A percentile compares a stretch with the other conserved stretches of the same genome.
Evolutionary conservation across 2,113 vertebrate species (phyloP).

Genomic region (Dinomys branickii): DNA sequence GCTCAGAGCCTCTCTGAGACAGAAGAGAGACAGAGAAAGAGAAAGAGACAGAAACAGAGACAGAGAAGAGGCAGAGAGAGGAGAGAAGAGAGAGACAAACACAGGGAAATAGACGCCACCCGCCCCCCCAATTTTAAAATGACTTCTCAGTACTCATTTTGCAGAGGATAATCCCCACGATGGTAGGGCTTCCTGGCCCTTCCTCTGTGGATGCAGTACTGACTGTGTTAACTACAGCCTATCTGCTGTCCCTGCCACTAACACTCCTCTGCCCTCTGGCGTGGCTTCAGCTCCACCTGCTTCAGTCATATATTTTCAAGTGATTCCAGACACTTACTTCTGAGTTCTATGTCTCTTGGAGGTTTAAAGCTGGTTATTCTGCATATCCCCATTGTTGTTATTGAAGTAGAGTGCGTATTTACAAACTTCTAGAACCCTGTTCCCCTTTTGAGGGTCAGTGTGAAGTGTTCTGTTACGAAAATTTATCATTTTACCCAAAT

Average conservation of each 20-base stretch:
- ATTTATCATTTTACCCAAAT: background rate
- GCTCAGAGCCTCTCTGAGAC: background rate
- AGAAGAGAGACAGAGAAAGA: background rate
- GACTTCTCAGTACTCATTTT: background rate
- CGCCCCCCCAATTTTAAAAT: background rate
- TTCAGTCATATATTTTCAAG: background rate
- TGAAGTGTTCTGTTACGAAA: background rate
- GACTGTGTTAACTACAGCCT: background rate
- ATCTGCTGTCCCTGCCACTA: background rate
- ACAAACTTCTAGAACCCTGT: background rate
- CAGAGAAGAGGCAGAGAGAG: background rate
- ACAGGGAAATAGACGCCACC: background rate
- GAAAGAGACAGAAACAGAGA: background rate
- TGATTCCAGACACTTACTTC: background rate
- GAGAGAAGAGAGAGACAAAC: background rate
- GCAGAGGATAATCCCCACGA: background rate
- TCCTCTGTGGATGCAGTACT: background rate
- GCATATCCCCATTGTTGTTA: background rate
- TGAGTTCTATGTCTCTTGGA: background rate
- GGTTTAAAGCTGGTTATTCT: background rate
- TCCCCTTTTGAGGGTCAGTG: background rate
- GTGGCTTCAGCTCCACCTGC: background rate
- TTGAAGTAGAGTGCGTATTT: background rate
- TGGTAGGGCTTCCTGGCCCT: background rate
- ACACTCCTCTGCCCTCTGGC: fast-evolving